Conservation (phyloP, 2,888 invertebrate species). For the Octonoba sinensis region DNA sequence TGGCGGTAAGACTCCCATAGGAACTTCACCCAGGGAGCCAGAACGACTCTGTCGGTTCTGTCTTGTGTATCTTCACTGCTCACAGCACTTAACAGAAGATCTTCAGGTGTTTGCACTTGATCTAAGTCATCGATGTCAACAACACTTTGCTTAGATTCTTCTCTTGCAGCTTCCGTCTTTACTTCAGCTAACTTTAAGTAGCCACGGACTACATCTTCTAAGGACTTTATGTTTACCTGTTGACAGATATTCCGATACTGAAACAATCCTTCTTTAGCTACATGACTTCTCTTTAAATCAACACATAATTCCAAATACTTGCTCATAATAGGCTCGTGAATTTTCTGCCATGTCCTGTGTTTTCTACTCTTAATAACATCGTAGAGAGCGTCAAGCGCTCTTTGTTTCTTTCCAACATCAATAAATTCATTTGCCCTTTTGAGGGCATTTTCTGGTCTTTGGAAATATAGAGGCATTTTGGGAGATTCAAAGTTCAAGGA, state of each 20-base stretch:
- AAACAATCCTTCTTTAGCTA: constrained; percentile 98
- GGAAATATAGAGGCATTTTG: constrained; percentile 75
- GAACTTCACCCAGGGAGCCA: constrained; percentile 99
- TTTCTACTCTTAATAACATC: constrained; percentile 98
- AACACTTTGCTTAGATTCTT: constrained; percentile 93
- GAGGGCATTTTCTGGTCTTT: constrained; percentile 98
- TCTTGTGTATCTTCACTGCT: constrained; percentile 99
- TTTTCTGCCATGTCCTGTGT: constrained; percentile 89
- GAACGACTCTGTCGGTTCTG: constrained; percentile 90
- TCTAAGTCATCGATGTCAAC: constrained; percentile 98
- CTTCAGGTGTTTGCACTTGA: constrained; percentile 79
- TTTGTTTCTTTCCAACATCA: constrained; percentile 95
- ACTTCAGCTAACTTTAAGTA: constrained; percentile 96
- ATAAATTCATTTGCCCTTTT: constrained; percentile 99
- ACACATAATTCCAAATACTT: constrained; percentile 98
- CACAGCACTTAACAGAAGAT: constrained; percentile 81
- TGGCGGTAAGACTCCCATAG: constrained; percentile 99
- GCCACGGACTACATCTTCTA: constrained; percentile 96
- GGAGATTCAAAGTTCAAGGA: too few relatives aligned
- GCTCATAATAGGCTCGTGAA: constrained; percentile 99
- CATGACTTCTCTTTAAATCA: constrained; percentile 96
- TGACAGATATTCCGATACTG: constrained; percentile 99
- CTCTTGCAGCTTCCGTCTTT: constrained; percentile 92
- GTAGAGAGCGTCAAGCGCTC: constrained; percentile 96
- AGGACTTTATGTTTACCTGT: constrained; percentile 92